Conservation (phyloP, 2,888 invertebrate genomes). For the Hemithea aestivaria region DNA sequence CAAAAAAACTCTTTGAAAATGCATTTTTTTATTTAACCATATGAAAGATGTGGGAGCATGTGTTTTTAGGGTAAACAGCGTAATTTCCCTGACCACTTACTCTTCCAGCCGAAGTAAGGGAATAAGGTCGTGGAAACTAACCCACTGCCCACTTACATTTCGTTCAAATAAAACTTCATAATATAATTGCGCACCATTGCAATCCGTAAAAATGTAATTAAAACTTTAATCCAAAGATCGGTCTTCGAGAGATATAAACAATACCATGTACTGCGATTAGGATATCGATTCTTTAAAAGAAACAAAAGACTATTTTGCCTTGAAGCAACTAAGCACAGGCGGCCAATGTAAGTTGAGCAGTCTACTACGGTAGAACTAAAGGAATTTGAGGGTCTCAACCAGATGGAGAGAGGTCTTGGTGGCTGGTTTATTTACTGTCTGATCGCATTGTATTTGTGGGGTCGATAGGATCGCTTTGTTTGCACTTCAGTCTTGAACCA, state of each 20-base stretch:
- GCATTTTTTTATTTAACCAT: no score
- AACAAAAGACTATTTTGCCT: conserved; percentile 17
- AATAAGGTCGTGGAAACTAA: no score
- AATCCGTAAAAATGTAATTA: no score
- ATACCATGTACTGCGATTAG: not conserved
- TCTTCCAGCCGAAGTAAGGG: no score
- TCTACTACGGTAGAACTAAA: conserved; percentile 6
- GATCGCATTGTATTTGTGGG: conserved; percentile 32
- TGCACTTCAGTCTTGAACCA: conserved; percentile 25
- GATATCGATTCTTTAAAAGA: conserved; percentile 2
- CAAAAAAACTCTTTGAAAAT: not conserved
- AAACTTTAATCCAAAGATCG: no score
- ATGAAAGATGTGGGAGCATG: no score
- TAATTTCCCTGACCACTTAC: no score
- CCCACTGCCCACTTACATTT: no score
- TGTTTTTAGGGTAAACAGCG: no score
- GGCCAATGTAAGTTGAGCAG: conserved; percentile 21
- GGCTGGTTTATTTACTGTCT: conserved; percentile 30
- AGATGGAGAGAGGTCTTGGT: conserved; percentile 18
- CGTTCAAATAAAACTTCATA: no score
- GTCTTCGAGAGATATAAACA: not conserved
- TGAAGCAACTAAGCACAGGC: conserved; percentile 13
- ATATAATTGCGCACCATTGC: no score
- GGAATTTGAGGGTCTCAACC: conserved; percentile 13
- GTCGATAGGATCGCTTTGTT: conserved; percentile 40